A percentile compares a stretch with the other conserved stretches of the same genome.
phyloP scores from a whole-genome alignment of 2,888 invertebrate genomes.

The Scelioninae gen. 2 region DNA sequence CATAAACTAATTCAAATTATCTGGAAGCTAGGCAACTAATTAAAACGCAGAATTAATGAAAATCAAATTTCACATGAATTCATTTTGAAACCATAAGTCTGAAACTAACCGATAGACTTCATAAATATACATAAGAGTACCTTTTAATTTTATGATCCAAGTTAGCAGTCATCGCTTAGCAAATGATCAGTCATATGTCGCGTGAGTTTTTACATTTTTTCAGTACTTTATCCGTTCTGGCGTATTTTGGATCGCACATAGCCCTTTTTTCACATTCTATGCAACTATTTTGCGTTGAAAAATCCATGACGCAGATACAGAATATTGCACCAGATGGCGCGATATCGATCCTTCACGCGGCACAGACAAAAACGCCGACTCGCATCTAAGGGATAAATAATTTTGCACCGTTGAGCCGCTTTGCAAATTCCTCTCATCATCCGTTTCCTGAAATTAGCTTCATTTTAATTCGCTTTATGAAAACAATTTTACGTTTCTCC shows the following conservation, averaged over 20 bases:
- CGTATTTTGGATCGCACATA: too few relatives aligned
- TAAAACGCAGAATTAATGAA: too few relatives aligned
- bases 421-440: conserved; percentile 49
- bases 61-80: too few relatives aligned
- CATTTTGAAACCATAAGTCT: too few relatives aligned
- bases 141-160: not conserved
- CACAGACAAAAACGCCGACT: conserved; percentile 56
- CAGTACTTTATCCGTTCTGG: too few relatives aligned
- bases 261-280: conserved; percentile 5
- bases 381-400: conserved; percentile 63
- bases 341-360: conserved; percentile 59
- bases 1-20: too few relatives aligned
- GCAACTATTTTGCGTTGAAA: conserved; percentile 28
- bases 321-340: conserved; percentile 54
- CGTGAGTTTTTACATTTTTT: not conserved
- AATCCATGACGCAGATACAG: conserved; percentile 34
- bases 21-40: too few relatives aligned
- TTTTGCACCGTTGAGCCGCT: conserved; percentile 57
- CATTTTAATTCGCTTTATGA: not conserved
- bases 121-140: not conserved
- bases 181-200: too few relatives aligned
- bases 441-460: conserved; percentile 16
- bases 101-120: too few relatives aligned
- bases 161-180: not conserved
- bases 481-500: not conserved